Percentiles rank a stretch among this genome's conserved stretches.
Conservation (phyloP, 2,888 invertebrate species). For the Pseudoips prasinana region DNA sequence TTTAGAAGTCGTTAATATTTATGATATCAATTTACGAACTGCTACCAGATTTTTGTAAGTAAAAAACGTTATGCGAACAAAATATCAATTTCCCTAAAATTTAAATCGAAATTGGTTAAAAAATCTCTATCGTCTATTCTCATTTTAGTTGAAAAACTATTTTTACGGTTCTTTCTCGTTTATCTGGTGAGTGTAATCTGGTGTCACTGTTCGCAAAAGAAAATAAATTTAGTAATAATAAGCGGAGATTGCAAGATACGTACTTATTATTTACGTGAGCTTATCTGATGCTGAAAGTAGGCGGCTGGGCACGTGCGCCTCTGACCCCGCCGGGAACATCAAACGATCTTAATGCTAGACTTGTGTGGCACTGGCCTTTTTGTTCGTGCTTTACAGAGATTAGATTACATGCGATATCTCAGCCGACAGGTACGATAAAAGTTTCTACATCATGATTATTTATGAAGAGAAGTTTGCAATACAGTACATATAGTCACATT, state of each 20-base stretch:
- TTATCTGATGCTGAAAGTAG: slow-evolving; percentile 44
- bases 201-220: slow-evolving; percentile 21
- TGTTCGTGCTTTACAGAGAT: slow-evolving; percentile 39
- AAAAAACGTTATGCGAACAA: slow-evolving; percentile 9
- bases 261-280: slow-evolving; percentile 45
- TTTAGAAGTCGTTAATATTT: slow-evolving; percentile 5
- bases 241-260: slow-evolving; percentile 38
- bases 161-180: slow-evolving; percentile 13
- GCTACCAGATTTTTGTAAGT: background rate
- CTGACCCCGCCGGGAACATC: slow-evolving; percentile 49
- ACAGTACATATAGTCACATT: too few species aligned
- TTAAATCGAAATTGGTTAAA: slow-evolving; percentile 10
- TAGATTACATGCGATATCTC: slow-evolving; percentile 28
- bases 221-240: slow-evolving; percentile 34
- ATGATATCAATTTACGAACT: slow-evolving; percentile 9
- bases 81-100: slow-evolving; percentile 13
- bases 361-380: slow-evolving; percentile 35
- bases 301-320: slow-evolving; percentile 48
- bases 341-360: slow-evolving; percentile 41
- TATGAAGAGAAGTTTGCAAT: slow-evolving; percentile 18
- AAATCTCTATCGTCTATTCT: slow-evolving; percentile 12
- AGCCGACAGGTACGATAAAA: slow-evolving; percentile 15
- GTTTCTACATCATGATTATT: slow-evolving; percentile 9
- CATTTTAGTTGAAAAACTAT: slow-evolving; percentile 13
- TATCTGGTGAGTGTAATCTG: slow-evolving; percentile 17